Conservation (phyloP, 2,888 invertebrate genomes). For the Camptogramma bilineatum region DNA sequence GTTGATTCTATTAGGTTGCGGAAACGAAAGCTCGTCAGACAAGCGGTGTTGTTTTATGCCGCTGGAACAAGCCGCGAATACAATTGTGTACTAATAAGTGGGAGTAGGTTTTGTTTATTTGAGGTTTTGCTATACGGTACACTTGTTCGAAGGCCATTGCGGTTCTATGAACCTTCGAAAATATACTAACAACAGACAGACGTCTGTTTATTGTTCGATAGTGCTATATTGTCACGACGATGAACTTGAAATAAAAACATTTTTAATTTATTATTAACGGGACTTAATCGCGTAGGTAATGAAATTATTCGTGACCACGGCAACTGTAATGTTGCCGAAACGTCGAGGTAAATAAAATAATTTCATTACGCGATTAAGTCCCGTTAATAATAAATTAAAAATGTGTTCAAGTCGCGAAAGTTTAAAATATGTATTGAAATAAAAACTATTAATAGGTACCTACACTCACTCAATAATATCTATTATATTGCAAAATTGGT, state of each 20-base stretch:
- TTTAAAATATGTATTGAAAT: too few species aligned
- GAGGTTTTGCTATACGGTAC: not conserved
- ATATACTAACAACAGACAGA: too few species aligned
- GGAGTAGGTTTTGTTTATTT: slow-evolving; percentile 8
- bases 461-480: not conserved
- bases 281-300: too few species aligned
- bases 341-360: too few species aligned
- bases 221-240: not conserved
- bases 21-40: slow-evolving; percentile 72
- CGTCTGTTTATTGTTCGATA: not conserved
- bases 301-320: too few species aligned
- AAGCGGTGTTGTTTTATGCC: slow-evolving; percentile 58
- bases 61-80: slow-evolving; percentile 51
- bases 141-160: not conserved
- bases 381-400: too few species aligned
- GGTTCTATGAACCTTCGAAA: not conserved
- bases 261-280: too few species aligned
- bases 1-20: slow-evolving; percentile 75
- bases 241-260: too few species aligned
- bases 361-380: too few species aligned
- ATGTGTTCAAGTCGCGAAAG: too few species aligned
- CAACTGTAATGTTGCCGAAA: too few species aligned
- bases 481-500: not conserved
- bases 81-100: slow-evolving; percentile 39
- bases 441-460: too few species aligned